Base-by-base conservation (phyloP, 1,140 invertebrate genomes). In the Nephila pilipes region DNA sequence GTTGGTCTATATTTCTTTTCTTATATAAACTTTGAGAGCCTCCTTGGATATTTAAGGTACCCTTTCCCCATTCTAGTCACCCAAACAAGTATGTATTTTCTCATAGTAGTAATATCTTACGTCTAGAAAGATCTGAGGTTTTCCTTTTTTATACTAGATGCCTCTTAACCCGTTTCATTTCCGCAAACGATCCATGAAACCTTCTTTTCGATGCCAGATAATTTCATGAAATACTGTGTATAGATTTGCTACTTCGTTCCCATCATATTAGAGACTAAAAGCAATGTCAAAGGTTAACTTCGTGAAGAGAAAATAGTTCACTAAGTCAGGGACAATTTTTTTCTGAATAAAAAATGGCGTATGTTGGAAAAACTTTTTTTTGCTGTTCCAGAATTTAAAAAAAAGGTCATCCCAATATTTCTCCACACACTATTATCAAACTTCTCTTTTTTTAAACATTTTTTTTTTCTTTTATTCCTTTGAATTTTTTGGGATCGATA, bases 221-320 rank as follows among this genome's bases (percentile, higher is more conserved):
- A 10, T 22, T 29, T 22, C 22, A 46, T 25, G 4, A 55, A 81
- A 81, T 81, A 38, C 20, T 46, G 22, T 5, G 12, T 10, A 12
- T n/a, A n/a, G 18, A 54, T 8, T 36, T 88, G 46, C 63, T 32
- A 54, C 54, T 88, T 54, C 36, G 38, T 29, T 54, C 25, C 20
- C 60, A 54, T 54, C 63, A 20, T 54, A 69, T 75, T 88, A 88
- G 63, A 57, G 60, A 25, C 87, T 88, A 54, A 88, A 75, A 88
- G 87, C 87, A 88, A 88, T 65, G 87, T 88, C 60, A 69, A 69
- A 63, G 87, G 87, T 88, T 88, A 88, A 88, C 87, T 88, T 75
- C 87, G 46, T 54, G 63, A 54, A 20, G 6, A 38, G 36, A 88
- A 88, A 88, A 65, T 69, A 57, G 32, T 25, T 60, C 29, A 25